Conservation (phyloP, 1,140 invertebrate genomes). For the Papilio machaon region DNA sequence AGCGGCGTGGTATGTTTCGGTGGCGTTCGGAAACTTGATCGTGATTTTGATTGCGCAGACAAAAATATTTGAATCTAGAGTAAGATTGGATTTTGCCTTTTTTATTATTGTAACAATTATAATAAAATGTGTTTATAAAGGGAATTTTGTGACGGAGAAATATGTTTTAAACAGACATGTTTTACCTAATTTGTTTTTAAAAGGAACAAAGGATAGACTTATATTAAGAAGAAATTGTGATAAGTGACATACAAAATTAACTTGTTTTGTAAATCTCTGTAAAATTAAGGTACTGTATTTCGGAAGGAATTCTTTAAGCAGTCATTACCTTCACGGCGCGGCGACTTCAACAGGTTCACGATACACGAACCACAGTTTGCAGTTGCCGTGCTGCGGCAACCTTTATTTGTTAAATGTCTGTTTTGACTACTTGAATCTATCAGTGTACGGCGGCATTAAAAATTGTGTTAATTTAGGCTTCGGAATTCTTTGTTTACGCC, state of each 20-base stretch:
- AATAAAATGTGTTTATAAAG: neutral
- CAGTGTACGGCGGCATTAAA: neutral
- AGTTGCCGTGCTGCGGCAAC: too few species aligned
- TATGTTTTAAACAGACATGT: neutral
- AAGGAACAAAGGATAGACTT: neutral
- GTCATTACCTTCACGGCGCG: too few species aligned
- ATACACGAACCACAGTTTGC: too few species aligned
- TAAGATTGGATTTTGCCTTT: slow-evolving; percentile 60
- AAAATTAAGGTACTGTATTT: too few species aligned
- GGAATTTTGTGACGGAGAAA: neutral
- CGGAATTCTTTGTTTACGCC: slow-evolving; percentile 74
- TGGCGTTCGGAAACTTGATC: slow-evolving; percentile 95
- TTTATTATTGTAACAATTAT: neutral
- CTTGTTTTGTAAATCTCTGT: too few species aligned
- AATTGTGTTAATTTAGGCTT: slow-evolving; percentile 53
- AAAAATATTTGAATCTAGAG: slow-evolving; percentile 85
- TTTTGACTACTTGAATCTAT: neutral
- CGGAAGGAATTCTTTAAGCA: too few species aligned
- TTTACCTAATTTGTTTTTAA: neutral
- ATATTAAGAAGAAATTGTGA: too few species aligned
- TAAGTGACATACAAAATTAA: too few species aligned
- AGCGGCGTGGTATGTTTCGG: slow-evolving; percentile 94
- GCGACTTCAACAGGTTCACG: too few species aligned
- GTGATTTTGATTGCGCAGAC: slow-evolving; percentile 91
- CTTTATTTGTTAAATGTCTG: too few species aligned